Evolutionary conservation across 2,888 invertebrate species (phyloP).

Genomic region (Listrodromus nycthemerus): DNA sequence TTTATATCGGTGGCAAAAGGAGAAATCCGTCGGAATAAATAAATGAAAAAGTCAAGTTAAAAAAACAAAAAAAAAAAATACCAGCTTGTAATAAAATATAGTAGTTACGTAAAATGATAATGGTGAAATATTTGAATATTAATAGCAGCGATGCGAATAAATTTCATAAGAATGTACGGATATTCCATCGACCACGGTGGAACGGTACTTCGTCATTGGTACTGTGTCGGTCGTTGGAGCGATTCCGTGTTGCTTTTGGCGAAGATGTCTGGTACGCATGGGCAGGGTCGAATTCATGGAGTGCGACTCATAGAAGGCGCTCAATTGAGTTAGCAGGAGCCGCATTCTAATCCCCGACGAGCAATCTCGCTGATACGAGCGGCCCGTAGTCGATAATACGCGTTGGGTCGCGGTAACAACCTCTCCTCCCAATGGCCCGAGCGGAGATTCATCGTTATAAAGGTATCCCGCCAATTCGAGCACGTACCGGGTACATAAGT

Average conservation of each 20-base stretch:
- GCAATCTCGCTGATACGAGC: constrained; percentile 61
- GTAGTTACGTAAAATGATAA: too few relatives aligned
- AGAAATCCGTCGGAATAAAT: too few relatives aligned
- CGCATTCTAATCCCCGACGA: constrained; percentile 56
- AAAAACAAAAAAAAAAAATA: too few relatives aligned
- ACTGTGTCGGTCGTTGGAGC: background rate
- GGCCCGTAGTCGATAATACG: constrained; percentile 48
- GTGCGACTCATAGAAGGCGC: constrained; percentile 34
- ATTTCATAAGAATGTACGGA: background rate
- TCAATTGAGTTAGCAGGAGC: constrained; percentile 48
- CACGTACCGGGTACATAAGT: constrained; percentile 18
- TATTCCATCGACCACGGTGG: background rate
- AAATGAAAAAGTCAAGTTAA: too few relatives aligned
- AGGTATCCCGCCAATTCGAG: constrained; percentile 8
- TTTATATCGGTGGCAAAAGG: too few relatives aligned
- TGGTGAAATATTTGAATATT: too few relatives aligned
- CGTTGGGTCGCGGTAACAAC: constrained; percentile 37
- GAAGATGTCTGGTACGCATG: background rate
- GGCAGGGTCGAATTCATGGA: background rate
- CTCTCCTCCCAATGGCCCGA: constrained; percentile 37
- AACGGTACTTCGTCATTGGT: background rate
- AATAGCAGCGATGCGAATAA: too few relatives aligned
- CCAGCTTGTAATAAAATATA: too few relatives aligned
- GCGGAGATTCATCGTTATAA: constrained; percentile 45
- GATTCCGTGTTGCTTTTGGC: background rate